Conservation (phyloP, 2,888 invertebrate species). For the Plagiodera versicolora region DNA sequence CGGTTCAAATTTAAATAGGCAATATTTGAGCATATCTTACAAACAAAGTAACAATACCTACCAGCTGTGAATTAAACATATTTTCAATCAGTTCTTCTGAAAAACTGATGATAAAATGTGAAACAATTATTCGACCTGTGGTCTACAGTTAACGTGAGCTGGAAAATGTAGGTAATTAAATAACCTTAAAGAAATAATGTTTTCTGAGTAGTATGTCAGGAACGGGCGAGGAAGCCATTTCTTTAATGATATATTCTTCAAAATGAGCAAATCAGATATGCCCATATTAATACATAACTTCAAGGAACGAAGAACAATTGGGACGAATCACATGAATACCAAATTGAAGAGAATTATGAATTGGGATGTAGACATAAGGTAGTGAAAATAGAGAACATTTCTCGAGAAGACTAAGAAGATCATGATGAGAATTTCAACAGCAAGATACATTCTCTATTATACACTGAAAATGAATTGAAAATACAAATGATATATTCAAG, state of each 20-base stretch:
- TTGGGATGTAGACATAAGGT: too few relatives aligned
- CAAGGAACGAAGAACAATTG: too few relatives aligned
- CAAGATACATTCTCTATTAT: not conserved
- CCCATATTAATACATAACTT: too few relatives aligned
- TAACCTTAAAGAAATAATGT: not conserved
- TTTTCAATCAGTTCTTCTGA: too few relatives aligned
- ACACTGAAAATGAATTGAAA: not conserved
- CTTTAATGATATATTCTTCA: too few relatives aligned
- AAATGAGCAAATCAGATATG: too few relatives aligned
- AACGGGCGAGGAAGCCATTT: not conserved
- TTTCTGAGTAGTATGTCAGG: not conserved
- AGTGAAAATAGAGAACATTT: too few relatives aligned
- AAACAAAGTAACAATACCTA: slow-evolving; percentile 27
- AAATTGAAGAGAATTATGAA: too few relatives aligned
- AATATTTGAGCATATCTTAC: slow-evolving; percentile 31
- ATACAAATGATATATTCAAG: slow-evolving; percentile 14
- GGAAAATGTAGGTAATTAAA: not conserved
- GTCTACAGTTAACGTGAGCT: not conserved
- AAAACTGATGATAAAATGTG: too few relatives aligned
- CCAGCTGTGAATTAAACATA: slow-evolving; percentile 14
- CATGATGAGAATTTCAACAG: too few relatives aligned
- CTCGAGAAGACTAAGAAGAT: too few relatives aligned
- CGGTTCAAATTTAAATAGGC: slow-evolving; percentile 20
- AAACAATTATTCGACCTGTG: not conserved
- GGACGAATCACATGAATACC: too few relatives aligned